Conservation (phyloP, 92 coral and sea anemone genomes). For the Parazoanthus darwini region DNA sequence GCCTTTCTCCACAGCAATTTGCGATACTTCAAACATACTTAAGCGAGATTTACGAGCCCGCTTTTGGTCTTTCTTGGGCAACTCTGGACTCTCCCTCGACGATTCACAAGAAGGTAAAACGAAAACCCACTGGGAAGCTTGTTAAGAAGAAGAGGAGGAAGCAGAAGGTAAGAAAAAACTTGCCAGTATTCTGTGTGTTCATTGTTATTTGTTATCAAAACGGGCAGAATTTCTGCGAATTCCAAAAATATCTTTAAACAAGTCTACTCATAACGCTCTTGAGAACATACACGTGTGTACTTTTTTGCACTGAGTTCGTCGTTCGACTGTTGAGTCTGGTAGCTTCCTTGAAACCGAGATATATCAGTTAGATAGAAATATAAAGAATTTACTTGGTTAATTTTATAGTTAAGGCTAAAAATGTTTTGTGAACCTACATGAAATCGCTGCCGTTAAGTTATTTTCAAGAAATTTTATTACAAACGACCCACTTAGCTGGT, state of each 20-base stretch:
- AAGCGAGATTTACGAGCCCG: too few relatives aligned
- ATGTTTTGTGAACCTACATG: not conserved
- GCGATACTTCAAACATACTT: too few relatives aligned
- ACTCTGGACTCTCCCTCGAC: constrained; percentile 57
- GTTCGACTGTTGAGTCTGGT: not conserved
- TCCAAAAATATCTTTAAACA: not conserved
- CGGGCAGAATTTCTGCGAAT: not conserved
- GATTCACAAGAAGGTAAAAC: constrained; percentile 70
- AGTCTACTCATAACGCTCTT: not conserved
- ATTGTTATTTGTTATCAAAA: not conserved
- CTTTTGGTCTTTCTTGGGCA: too few relatives aligned
- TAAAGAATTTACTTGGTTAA: too few relatives aligned
- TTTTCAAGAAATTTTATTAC: too few relatives aligned
- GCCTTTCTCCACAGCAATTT: too few relatives aligned
- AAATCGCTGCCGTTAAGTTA: not conserved
- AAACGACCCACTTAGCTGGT: not conserved
- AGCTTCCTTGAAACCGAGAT: not conserved
- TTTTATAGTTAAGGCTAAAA: not conserved
- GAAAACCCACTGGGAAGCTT: constrained; percentile 54
- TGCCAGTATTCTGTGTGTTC: not conserved
- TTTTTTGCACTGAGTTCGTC: not conserved
- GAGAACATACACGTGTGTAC: too few relatives aligned
- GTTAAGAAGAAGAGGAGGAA: constrained; percentile 53
- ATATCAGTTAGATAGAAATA: too few relatives aligned
- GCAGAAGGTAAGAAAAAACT: constrained; percentile 42